A percentile compares a stretch with the other conserved stretches of the same genome.
phyloP scores from a whole-genome alignment of 2,113 vertebrate species.

The Cynoglossus semilaevis region DNA sequence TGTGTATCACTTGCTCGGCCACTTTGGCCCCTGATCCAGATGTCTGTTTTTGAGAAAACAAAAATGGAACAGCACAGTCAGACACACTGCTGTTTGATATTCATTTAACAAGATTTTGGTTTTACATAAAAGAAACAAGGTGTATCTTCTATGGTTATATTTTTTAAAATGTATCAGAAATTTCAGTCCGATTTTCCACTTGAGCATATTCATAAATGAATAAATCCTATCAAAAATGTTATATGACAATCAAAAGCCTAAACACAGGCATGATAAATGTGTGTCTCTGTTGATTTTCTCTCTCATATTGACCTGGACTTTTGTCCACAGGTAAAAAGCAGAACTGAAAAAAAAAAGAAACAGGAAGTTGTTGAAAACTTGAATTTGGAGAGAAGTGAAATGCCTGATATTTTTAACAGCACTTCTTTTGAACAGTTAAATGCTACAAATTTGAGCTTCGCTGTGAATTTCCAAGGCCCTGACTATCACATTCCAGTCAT shows the following conservation, averaged over 20 bases:
- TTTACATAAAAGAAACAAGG: no score
- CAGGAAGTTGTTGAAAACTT: conserved; percentile 47
- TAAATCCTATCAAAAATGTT: no score
- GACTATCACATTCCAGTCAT: conserved; percentile 64
- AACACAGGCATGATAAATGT: not conserved
- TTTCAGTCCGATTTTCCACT: no score
- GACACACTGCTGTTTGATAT: no score
- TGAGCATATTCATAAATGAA: no score
- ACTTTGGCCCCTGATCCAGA: conserved; percentile 84
- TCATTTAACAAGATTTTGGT: no score
- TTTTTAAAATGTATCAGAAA: no score
- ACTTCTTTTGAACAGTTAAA: not conserved
- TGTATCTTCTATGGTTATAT: no score
- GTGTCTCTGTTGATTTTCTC: not conserved
- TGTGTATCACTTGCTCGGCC: conserved; percentile 61
- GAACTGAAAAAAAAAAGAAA: conserved; percentile 49
- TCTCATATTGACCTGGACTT: not conserved
- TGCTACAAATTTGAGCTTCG: conserved; percentile 5
- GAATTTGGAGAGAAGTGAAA: not conserved
- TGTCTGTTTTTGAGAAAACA: conserved; percentile 65
- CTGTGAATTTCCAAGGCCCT: conserved; percentile 20
- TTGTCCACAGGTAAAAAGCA: conserved; percentile 34
- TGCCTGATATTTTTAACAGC: not conserved
- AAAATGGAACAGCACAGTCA: no score
- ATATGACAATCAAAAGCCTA: no score